Evolutionary conservation across 2,888 invertebrate genomes (phyloP), one percentile per base, ranked within the genome.

Genomic region (Monopis laevigella): DNA sequence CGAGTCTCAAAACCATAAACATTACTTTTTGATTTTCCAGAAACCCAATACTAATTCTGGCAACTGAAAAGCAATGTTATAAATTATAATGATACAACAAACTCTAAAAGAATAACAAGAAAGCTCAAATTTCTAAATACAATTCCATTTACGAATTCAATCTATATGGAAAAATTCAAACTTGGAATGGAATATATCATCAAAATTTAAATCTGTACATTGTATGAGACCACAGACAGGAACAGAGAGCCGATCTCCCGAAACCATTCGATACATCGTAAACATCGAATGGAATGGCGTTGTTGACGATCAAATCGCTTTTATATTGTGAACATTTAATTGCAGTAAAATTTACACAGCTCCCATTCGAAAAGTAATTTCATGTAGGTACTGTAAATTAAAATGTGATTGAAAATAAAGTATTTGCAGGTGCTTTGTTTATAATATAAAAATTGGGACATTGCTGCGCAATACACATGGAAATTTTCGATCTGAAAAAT

Each of bases 291-390:
- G 21, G 36, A 36, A 36, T 36, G 21, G 36, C 36, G 19, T 36
- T 36, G 47, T 43, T 39, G 43, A 44, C 43, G 43, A 42, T 44
- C 43, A 40, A 39, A 48, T 46, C 36, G 35, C 11, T 48, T 51
- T 45, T 42, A 49, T 46, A 43, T 35, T 36, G 38, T 45, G 35
- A 32, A 16, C 19, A 28, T 42, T 44, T 44, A 44, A 42, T 44
- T 42, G 44, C 40, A 44, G 34, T 42, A 42, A 42, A 44, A 44
- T 44, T 39, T 35, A 44, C 42, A 44, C 13, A 34, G 32, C 5
- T 13, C 14, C 21, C 32, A 24, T 39, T 32, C 17, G 29, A 24
- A 30, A 13, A 36, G 29, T 36, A 36, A 38, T 42, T 21, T 27
- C 27, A 18, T 13, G 19, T 21, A n/a, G n/a, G n/a, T n/a, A 38